A percentile compares a stretch with the other conserved stretches of the same genome.
phyloP scores from a whole-genome alignment of 2,797 vertebrate species.

The Florisuga fusca region DNA sequence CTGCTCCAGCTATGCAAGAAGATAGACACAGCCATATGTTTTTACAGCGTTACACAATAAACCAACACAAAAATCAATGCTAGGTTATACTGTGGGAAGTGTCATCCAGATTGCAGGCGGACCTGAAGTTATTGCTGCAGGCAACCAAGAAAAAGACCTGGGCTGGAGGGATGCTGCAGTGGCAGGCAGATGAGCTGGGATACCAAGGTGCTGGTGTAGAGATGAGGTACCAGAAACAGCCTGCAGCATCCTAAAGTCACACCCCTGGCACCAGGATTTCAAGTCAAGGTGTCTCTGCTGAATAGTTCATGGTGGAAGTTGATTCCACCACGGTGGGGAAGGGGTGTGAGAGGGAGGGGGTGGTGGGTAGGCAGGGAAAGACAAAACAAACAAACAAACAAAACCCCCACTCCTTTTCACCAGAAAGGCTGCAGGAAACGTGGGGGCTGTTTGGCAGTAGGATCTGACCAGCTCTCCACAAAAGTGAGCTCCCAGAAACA shows the following conservation, averaged over 20 bases:
- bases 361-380: too few species aligned
- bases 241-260: background rate
- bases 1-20: background rate
- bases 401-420: background rate
- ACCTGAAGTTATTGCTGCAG: background rate
- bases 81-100: background rate
- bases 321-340: background rate
- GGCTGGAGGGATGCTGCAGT: background rate
- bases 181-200: background rate
- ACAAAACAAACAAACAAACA: too few species aligned
- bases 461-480: background rate
- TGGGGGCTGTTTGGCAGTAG: background rate
- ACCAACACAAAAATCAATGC: background rate
- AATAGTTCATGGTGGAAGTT: background rate
- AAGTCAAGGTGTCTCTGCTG: background rate
- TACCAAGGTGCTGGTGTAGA: background rate
- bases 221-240: background rate
- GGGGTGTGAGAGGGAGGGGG: background rate
- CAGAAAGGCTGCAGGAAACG: background rate
- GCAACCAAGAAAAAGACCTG: background rate
- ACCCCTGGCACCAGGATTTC: background rate
- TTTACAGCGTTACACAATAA: constrained; percentile 24
- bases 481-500: background rate
- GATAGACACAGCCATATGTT: background rate
- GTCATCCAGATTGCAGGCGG: constrained; percentile 21